Conservation (phyloP, 2,113 vertebrate species). For the Rhodinocichla rosea region DNA sequence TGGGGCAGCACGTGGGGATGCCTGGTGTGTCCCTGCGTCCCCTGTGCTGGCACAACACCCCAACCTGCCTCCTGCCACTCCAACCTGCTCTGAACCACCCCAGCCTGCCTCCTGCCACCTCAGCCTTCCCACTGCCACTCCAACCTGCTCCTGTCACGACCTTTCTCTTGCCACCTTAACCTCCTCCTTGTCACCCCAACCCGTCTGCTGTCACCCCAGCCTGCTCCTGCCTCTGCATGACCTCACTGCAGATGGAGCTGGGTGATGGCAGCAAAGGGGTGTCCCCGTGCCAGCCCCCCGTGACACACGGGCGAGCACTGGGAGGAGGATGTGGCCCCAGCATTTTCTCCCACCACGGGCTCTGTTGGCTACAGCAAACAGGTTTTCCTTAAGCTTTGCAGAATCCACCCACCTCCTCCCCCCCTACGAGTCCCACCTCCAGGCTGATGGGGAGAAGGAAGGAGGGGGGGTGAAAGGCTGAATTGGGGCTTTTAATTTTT, state of each 20-base stretch:
- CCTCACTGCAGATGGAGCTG: neutral
- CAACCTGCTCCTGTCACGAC: neutral
- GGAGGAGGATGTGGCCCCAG: neutral
- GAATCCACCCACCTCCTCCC: constrained; percentile 16
- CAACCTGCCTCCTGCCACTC: neutral
- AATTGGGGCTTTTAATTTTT: constrained; percentile 49
- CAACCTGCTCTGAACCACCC: neutral
- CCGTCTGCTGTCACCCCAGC: neutral
- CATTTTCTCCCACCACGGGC: neutral
- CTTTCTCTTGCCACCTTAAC: neutral
- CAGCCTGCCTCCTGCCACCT: neutral
- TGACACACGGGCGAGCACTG: neutral
- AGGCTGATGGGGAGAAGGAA: neutral
- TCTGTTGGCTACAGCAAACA: neutral
- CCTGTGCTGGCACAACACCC: neutral
- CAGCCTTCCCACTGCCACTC: neutral
- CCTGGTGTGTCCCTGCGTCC: neutral
- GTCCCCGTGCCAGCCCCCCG: neutral
- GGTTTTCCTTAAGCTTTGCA: constrained; percentile 26
- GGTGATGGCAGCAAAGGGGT: neutral
- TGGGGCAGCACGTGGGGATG: neutral
- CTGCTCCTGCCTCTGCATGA: neutral
- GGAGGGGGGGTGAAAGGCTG: neutral
- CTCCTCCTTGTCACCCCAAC: neutral
- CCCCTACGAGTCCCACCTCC: constrained; percentile 15